Evolutionary conservation across 2,797 vertebrate genomes (phyloP), one percentile per base, ranked within the genome.

Genomic region (Otus scops): DNA sequence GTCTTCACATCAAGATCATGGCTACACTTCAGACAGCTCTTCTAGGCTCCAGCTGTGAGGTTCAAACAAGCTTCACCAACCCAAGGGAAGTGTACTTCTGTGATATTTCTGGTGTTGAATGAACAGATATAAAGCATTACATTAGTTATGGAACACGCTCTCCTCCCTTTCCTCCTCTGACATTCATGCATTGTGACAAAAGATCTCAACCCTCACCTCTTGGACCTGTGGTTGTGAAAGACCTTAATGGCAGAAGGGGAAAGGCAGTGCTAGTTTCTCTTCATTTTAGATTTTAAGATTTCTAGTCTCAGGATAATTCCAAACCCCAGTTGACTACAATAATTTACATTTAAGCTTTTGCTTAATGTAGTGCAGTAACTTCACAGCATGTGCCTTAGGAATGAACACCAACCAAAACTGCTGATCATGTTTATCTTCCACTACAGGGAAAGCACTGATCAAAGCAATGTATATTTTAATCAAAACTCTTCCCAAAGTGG

Each of bases 391-490:
- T 63, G 57, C 73, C 59, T 73, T 47, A 76, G 45, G 89, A 93
- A 59, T 41, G 82, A 96, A 13, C 91, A 92, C 59, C 87, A 51
- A 69, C 69, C 59, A 10, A 93, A 96, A 80, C 32, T 85, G 89
- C 85, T 95, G 89, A 88, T 91, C 26, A 0, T 76, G 88, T 94
- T 89, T 92, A 56, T 95, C 85, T 92, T 73, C 23, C 22, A 24
- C 80, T 73, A 38, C 80, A 85, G 88, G 92, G 74, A 92, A 95
- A 80, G 18, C 57, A 41, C 43, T 67, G 79, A 96, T 92, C 89
- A 92, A 92, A 94, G 83, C 76, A 61, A 65, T 51, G 79, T 50
- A 20, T 81, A 84, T 90, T 96, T 96, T 88, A 79, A 86, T 94
- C 89, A 92, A 36, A 94, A 92, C 57, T 91, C 65, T 91, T 95